Evolutionary conservation across 2,113 vertebrate species (phyloP), one percentile per base, ranked within the genome.

Genomic region (Gallinago paraguaiae): DNA sequence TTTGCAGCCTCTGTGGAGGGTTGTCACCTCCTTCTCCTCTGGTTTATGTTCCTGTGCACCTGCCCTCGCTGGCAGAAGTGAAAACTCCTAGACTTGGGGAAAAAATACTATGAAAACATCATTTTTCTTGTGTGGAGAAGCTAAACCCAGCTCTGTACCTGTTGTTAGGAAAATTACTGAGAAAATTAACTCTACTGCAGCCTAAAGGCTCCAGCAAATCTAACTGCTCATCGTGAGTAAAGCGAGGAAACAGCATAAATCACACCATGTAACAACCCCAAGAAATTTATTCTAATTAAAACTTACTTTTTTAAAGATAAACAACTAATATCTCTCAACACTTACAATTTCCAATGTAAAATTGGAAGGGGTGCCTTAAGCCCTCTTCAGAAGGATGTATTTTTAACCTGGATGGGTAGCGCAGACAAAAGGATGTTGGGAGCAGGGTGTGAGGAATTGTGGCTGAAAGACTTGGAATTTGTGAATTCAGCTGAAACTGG

Each of bases 301-400:
- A 39, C 24, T 37, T 17, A 9, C 25, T 18, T 28, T 19, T 39
- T 39, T 19, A 30, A 63, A 63, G 61, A 17, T 39, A 19, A 63
- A 63, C 17, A 28, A 39, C 37, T 41, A 28, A 4, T 41, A 39
- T 27, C 17, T 27, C 35, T 61, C 4, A 11, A 16, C 59, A 37
- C 35, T 37, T 61, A 61, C 3, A 39, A 39, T 39, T 61, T 17
- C 27, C 24, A 15, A 1, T 17, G 35, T 61, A 27, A 61, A 27
- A 39, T 0, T 7, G 4, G 23, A 6, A 25, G 0, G 20, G 13
- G 19, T 31, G 28, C 39, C 54, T 35, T 46, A 48, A 6, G 33
- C 48, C 41, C 16, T 59, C 17, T 33, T 51, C 23, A 50, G 48
- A 46, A 45, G 23, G 37, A 13, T 19, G 3, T 48, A 2, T 4